Conservation (phyloP, 2,113 vertebrate genomes). For the Merops nubicus region DNA sequence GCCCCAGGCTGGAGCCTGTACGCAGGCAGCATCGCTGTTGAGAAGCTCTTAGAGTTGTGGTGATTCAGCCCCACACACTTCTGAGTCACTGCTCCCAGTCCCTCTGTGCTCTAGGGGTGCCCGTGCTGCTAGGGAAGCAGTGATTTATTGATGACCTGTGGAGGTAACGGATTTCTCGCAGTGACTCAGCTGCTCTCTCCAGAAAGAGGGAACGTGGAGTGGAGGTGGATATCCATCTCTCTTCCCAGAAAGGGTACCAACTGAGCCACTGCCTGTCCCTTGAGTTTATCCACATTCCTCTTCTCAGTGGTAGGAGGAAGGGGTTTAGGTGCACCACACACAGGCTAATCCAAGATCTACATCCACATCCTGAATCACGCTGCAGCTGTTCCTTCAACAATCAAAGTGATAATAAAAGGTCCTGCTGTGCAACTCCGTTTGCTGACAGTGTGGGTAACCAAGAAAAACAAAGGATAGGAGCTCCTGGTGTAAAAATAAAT, state of each 20-base stretch:
- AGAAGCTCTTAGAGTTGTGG: neutral
- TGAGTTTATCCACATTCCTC: neutral
- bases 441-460: neutral
- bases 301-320: neutral
- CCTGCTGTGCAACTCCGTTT: neutral
- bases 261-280: neutral
- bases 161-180: neutral
- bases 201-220: neutral
- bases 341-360: neutral
- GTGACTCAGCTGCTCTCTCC: constrained; percentile 8
- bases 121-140: neutral
- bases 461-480: neutral
- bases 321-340: neutral
- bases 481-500: neutral
- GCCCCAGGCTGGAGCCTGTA: neutral
- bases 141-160: constrained; percentile 4
- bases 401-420: neutral
- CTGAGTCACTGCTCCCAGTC: constrained; percentile 22
- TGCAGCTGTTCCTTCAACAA: neutral
- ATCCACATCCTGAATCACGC: neutral
- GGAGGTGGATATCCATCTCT: neutral
- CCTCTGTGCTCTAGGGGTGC: neutral
- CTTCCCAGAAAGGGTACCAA: neutral
- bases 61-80: neutral
- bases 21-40: neutral